Base-by-base conservation (phyloP, 2,113 vertebrate genomes). In the Saguinus imperator region DNA sequence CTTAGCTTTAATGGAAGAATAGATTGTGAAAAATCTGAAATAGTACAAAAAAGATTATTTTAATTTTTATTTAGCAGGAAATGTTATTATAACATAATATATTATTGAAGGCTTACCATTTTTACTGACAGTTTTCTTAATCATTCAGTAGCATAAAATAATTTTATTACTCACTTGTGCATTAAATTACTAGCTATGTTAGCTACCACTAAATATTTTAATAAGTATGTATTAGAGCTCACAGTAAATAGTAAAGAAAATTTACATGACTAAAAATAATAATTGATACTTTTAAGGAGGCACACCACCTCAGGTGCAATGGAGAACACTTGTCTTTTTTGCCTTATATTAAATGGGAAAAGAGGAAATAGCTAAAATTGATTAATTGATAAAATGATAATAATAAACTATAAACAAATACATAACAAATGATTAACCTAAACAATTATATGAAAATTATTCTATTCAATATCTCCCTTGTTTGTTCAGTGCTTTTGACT, bases 101-200 rank as follows among this genome's bases (percentile, higher is more conserved):
- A 76, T 96, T 77, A 73, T 89, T 93, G 81, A 89, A 70, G 70
- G 5, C 12, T 89, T 92, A 73, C 92, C 43, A 81, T 61, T 85
- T 58, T 97, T 75, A 58, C 43, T 72, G 25, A 91, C 14, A 90
- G 37, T 70, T 64, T 97, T 96, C 75, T 55, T 96, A 92, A 84
- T 61, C 29, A 81, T 91, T 50, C 50, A 83, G n/a, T 43, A 84
- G 8, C 81, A 94, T 66, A 94, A 92, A 86, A 35, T 96, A 89
- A 89, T 89, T 84, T 89, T 27, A 80, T 13, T 84, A 8, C n/a
- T 83, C 20, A 80, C 20, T 64, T 27, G 13, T 50, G 23, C 32
- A 52, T 94, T 94, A 93, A 92, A 92, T 95, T 86, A 89, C 43
- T 76, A 96, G 68, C 14, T 95, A 48, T 76, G 43, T 81, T 64